phyloP scores from a whole-genome alignment of 2,888 invertebrate genomes.

The Cephus pulcher region DNA sequence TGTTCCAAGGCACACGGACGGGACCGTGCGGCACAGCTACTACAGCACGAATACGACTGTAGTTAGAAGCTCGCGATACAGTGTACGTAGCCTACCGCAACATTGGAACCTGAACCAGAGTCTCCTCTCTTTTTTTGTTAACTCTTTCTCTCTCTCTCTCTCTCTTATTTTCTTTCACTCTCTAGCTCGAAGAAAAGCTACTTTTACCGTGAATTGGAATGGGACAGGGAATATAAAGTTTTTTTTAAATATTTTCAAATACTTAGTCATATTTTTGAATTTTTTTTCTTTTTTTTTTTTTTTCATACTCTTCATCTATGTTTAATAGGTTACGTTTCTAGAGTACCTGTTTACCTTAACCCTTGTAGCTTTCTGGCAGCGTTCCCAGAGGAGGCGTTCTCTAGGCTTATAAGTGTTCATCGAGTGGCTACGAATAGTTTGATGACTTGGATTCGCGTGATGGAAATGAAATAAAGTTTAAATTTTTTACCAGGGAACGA shows the following conservation, averaged over 20 bases:
- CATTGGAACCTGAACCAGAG: constrained; percentile 5
- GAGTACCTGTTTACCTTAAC: constrained; percentile 1
- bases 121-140: constrained; percentile 20
- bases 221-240: constrained; percentile 25
- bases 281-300: background rate
- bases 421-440: background rate
- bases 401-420: background rate
- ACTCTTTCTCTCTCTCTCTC: constrained; percentile 22
- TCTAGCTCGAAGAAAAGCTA: constrained; percentile 33
- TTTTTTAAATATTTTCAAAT: background rate
- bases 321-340: constrained; percentile 1
- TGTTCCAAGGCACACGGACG: constrained; percentile 48
- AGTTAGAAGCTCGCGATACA: constrained; percentile 5
- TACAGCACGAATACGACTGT: constrained; percentile 56
- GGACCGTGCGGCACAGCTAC: constrained; percentile 42
- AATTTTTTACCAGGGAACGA: background rate
- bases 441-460: background rate
- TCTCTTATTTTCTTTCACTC: constrained; percentile 14
- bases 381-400: background rate
- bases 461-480: background rate
- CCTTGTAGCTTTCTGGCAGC: background rate
- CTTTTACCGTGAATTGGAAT: constrained; percentile 48
- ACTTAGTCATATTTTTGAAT: background rate
- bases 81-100: background rate
- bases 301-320: background rate